These are phyloP conservation scores for Eudasyphora cyanicolor DNA, from an alignment of 2,888 invertebrate genomes.

Conservation along the genomic window DNA sequence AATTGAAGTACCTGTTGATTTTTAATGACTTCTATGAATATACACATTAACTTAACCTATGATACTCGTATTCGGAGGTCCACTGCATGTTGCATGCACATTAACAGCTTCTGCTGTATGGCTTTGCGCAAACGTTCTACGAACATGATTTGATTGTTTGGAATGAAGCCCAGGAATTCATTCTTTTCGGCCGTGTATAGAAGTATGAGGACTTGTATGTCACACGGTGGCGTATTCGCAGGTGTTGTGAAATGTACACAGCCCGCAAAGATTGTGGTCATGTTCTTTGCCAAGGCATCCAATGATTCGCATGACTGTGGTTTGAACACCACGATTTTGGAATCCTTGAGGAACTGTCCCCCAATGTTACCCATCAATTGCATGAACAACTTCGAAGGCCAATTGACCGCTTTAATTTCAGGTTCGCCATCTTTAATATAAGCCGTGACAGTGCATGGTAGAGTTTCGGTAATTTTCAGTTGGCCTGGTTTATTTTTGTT, in stretches of 20 bases:
- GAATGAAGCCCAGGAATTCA: slow-evolving; percentile 91
- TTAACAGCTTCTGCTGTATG: slow-evolving; percentile 85
- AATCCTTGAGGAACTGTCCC: slow-evolving; percentile 92
- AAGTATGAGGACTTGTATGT: slow-evolving; percentile 89
- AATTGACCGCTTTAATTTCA: slow-evolving; percentile 94
- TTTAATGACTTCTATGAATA: no score
- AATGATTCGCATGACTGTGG: slow-evolving; percentile 92
- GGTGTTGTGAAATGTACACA: slow-evolving; percentile 93
- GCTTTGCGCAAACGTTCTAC: slow-evolving; percentile 88
- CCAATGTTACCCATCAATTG: slow-evolving; percentile 95
- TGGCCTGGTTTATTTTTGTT: slow-evolving; percentile 93
- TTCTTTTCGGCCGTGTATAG: slow-evolving; percentile 89
- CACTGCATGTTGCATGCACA: slow-evolving; percentile 70
- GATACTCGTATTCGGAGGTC: slow-evolving; percentile 42
- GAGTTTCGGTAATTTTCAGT: slow-evolving; percentile 87
- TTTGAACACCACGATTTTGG: slow-evolving; percentile 95
- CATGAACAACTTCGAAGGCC: slow-evolving; percentile 96
- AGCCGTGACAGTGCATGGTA: slow-evolving; percentile 89
- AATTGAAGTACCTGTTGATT: no score
- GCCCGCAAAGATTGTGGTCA: slow-evolving; percentile 95
- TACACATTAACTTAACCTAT: no score
- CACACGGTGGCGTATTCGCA: slow-evolving; percentile 83
- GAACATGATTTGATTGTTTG: slow-evolving; percentile 90
- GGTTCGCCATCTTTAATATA: slow-evolving; percentile 90
- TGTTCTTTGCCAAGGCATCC: slow-evolving; percentile 93